phyloP scores from a whole-genome alignment of 2,113 vertebrate species.

The Sceloporus undulatus region DNA sequence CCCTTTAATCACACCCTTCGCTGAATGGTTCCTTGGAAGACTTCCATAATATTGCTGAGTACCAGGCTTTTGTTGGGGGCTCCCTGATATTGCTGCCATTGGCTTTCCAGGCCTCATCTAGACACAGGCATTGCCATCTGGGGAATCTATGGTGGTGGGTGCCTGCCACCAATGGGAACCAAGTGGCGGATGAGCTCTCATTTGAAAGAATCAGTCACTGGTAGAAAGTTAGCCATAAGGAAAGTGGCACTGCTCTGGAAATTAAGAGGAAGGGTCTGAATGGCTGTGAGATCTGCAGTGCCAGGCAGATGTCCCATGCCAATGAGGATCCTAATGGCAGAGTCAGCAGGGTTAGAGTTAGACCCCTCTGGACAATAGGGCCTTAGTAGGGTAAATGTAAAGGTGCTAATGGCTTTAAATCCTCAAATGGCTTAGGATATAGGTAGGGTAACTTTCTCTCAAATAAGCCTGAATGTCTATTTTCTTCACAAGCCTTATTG shows the following conservation, averaged over 20 bases:
- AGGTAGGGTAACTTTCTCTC: too few relatives aligned
- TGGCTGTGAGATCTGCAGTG: background rate
- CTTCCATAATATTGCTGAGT: background rate
- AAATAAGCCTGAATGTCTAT: too few relatives aligned
- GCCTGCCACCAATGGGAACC: background rate
- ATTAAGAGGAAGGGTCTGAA: background rate
- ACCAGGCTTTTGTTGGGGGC: background rate
- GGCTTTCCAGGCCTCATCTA: too few relatives aligned
- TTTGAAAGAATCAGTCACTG: background rate
- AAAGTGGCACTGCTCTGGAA: background rate
- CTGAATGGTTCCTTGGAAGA: background rate
- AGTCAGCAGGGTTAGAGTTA: background rate
- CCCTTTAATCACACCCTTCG: background rate
- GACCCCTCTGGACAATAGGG: background rate
- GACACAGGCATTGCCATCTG: background rate
- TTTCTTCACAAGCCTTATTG: too few relatives aligned
- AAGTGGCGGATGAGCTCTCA: background rate
- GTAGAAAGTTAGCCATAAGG: background rate
- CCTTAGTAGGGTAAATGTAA: too few relatives aligned
- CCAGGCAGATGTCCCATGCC: background rate
- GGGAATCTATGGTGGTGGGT: background rate
- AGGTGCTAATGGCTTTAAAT: too few relatives aligned
- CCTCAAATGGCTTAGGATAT: too few relatives aligned
- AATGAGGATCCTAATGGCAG: background rate
- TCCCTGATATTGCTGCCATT: background rate